These are phyloP conservation scores for Portunus trituberculatus DNA, from an alignment of 1,140 invertebrate species.

Conservation along the genomic window DNA sequence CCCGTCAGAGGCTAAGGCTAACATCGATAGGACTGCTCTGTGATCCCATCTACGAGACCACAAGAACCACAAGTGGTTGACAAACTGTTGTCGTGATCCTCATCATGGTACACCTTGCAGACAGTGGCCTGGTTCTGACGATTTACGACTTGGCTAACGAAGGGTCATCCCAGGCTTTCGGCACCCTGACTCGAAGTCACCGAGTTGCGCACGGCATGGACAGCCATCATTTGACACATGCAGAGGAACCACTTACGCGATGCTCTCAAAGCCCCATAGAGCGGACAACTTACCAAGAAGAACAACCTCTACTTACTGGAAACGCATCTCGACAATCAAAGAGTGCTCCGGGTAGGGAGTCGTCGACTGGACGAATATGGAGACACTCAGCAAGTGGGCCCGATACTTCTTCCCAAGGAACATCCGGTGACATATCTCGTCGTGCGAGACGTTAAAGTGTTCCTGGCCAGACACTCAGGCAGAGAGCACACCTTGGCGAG, in stretches of 20 bases:
- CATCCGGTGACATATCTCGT: background rate
- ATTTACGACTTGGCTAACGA: background rate
- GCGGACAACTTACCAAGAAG: no score
- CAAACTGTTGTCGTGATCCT: background rate
- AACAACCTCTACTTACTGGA: slow-evolving; percentile 37
- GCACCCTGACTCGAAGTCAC: no score
- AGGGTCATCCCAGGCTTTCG: no score
- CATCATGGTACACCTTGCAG: background rate
- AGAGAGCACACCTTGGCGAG: background rate
- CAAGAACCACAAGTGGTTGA: background rate
- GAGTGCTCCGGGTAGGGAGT: background rate
- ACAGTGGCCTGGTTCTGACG: no score
- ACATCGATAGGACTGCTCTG: no score
- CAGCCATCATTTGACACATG: background rate
- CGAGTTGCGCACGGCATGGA: background rate
- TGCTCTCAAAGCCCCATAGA: background rate
- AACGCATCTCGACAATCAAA: background rate
- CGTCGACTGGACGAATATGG: background rate
- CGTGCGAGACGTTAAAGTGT: background rate
- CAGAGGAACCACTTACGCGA: background rate
- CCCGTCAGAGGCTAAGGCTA: no score
- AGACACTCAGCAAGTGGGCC: no score
- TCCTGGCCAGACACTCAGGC: slow-evolving; percentile 30
- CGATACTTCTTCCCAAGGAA: slow-evolving; percentile 34
- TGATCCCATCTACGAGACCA: background rate